Evolutionary conservation across 2,797 vertebrate genomes (phyloP), one percentile per base, ranked within the genome.

Genomic region (Simalia tracyae): DNA sequence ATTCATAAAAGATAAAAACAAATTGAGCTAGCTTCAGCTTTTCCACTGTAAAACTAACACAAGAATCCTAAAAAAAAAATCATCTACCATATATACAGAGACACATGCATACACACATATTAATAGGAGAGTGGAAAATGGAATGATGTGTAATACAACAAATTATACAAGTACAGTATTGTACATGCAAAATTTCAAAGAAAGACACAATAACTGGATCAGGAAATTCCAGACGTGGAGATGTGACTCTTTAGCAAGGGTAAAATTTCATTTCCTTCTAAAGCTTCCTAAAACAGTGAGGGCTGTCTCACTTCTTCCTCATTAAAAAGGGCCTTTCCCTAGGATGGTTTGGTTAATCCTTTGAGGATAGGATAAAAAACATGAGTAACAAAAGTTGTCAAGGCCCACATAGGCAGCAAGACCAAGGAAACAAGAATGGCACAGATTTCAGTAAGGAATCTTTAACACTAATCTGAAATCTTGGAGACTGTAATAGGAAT

Each of bases 121-220:
- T 81, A 89, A 94, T 92, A 89, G 64, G 81, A 92, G 26, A 91
- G 8, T 63, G 12, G 28, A 57, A 89, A 92, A 91, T 84, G 11
- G 87, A 87, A 81, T 93, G 72, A 72, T 4, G 72, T 89, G 24
- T 90, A 93, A 81, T 56, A 93, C 26, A 11, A 46, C 28, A 50
- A 26, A 85, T 64, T 36, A n/a, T 46, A 56, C 31, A 89, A 26
- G 56, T 26, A 36, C n/a, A 31, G n/a, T 5, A 36, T 22, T 84
- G 15, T 64, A 19, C 57, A 15, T 19, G 28, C 11, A 57, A 60
- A 28, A 28, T 14, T 11, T 60, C 17, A 72, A 72, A 72, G 31
- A n/a, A 5, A 36, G n/a, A 36, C 17, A 68, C 66, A 36, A 17
- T 17, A 36, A 54, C 6, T 68, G n/a, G 2, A 31, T 6, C n/a